Percentiles rank a stretch among this genome's conserved stretches.
phyloP scores from a whole-genome alignment of 37 sponge, comb jelly and placozoan genomes.

The Ephydatia muelleri region DNA sequence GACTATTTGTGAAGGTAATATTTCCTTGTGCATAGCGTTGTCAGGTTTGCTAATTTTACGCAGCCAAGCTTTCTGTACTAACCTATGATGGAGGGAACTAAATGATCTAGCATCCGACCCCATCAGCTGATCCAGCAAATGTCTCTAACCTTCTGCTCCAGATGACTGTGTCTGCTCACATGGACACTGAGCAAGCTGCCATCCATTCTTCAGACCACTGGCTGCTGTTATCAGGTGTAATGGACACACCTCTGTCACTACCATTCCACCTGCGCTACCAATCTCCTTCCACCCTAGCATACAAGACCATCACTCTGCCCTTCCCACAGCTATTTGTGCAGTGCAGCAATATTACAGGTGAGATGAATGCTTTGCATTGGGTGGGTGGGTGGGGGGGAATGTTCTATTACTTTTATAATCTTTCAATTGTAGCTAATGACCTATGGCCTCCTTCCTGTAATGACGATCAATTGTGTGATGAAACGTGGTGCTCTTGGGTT shows the following conservation, averaged over 20 bases:
- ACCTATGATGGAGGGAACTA: too few species aligned
- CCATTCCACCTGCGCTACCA: background rate
- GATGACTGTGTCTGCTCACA: background rate
- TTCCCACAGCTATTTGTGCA: background rate
- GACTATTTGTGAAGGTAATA: too few species aligned
- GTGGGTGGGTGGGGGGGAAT: background rate
- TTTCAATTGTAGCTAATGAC: background rate
- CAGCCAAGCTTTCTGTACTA: too few species aligned
- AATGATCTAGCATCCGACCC: too few species aligned
- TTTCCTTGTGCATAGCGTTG: too few species aligned
- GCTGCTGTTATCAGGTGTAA: background rate
- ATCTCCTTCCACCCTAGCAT: background rate
- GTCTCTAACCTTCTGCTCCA: background rate
- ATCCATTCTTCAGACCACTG: background rate
- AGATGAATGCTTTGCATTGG: background rate
- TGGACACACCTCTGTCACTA: background rate
- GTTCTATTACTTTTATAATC: too few species aligned
- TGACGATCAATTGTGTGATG: background rate
- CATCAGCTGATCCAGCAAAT: background rate
- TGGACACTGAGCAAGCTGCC: background rate
- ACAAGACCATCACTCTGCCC: background rate
- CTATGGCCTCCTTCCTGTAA: background rate
- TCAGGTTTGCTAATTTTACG: too few species aligned
- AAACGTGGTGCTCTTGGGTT: background rate
- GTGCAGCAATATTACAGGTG: background rate